Conservation (phyloP, 1,140 invertebrate species). For the Diabrotica virgifera region DNA sequence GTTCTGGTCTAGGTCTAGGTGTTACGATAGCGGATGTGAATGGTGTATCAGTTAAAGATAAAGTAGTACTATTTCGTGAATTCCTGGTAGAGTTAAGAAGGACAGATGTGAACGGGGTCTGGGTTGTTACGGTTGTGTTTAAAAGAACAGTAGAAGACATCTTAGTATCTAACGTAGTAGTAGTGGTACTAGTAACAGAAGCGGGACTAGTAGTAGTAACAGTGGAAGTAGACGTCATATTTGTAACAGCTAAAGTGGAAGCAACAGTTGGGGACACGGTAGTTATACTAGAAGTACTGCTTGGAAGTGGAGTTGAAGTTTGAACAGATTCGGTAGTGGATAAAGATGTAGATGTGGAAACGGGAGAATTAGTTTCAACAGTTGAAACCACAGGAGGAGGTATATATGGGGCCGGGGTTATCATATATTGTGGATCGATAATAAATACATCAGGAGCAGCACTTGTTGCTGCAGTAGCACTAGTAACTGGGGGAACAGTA, state of each 20-base stretch:
- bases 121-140: background rate
- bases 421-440: too few species aligned
- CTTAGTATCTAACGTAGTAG: background rate
- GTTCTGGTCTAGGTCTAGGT: background rate
- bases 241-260: background rate
- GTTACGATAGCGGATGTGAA: background rate
- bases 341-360: too few species aligned
- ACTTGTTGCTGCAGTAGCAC: too few species aligned
- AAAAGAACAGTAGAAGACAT: background rate
- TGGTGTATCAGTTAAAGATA: background rate
- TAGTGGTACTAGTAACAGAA: background rate
- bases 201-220: background rate
- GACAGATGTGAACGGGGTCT: background rate
- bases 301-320: background rate
- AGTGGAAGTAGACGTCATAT: background rate
- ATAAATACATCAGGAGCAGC: too few species aligned
- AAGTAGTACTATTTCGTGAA: background rate
- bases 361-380: too few species aligned
- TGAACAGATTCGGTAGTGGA: too few species aligned
- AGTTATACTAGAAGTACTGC: background rate
- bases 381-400: too few species aligned
- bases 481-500: too few species aligned
- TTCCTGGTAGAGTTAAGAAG: background rate
- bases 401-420: too few species aligned
- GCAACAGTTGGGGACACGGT: background rate